Evolutionary conservation across 1,140 invertebrate genomes (phyloP).

Genomic region (Agrypnia vestita): DNA sequence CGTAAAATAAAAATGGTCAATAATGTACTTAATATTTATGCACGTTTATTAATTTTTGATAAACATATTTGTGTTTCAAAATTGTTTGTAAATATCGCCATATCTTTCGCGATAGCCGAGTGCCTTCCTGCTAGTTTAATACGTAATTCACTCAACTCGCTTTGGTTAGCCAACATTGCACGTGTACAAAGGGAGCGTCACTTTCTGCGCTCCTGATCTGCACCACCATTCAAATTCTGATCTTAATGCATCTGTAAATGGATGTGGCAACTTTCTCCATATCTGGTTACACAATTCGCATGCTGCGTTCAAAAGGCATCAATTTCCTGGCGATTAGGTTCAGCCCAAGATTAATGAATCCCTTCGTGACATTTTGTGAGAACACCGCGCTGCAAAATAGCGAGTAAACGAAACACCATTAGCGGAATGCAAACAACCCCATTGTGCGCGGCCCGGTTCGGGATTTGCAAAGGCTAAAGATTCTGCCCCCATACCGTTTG

Average conservation of each 20-base stretch:
- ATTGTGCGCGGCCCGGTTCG: slow-evolving; percentile 41
- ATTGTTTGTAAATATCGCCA: too few relatives aligned
- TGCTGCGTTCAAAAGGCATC: neutral
- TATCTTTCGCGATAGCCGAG: too few relatives aligned
- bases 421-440: slow-evolving; percentile 40
- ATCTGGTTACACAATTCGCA: slow-evolving; percentile 2
- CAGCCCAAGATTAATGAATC: slow-evolving; percentile 50
- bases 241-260: neutral
- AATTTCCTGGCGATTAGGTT: slow-evolving; percentile 19
- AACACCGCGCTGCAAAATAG: slow-evolving; percentile 34
- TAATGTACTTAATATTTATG: too few relatives aligned
- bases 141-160: too few relatives aligned
- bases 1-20: too few relatives aligned
- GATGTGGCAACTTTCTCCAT: neutral
- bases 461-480: slow-evolving; percentile 37
- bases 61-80: too few relatives aligned
- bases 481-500: slow-evolving; percentile 7
- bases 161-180: too few relatives aligned
- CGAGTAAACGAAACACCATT: slow-evolving; percentile 16
- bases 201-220: neutral
- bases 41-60: too few relatives aligned
- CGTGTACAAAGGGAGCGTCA: too few relatives aligned
- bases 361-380: slow-evolving; percentile 50
- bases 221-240: neutral
- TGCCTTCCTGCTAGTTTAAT: too few relatives aligned